A percentile compares a stretch with the other conserved stretches of the same genome.
Conservation (phyloP, 2,797 vertebrate species). For the Dromococcyx pavoninus region DNA sequence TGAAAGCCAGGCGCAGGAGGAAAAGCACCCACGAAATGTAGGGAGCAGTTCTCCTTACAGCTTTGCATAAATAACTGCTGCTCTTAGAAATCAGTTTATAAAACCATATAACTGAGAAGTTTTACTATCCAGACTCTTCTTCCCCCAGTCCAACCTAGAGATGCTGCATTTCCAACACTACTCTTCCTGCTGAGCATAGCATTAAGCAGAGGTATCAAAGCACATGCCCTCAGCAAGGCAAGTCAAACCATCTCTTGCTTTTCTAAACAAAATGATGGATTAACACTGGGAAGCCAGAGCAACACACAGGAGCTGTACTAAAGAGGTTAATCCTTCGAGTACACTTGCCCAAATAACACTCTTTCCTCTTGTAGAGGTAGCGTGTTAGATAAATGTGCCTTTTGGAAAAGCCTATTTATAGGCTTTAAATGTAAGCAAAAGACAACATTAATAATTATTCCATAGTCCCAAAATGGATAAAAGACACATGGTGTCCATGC, state of each 20-base stretch:
- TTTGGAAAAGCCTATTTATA: background rate
- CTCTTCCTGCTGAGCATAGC: background rate
- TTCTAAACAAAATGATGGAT: background rate
- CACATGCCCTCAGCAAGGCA: background rate
- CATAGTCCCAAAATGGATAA: background rate
- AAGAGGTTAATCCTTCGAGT: background rate
- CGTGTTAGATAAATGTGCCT: background rate
- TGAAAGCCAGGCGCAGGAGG: background rate
- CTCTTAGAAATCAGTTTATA: background rate
- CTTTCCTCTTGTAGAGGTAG: background rate
- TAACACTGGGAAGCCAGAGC: background rate
- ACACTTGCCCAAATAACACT: background rate
- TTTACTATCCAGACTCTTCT: background rate
- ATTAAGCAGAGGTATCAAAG: background rate
- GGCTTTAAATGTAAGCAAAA: slow-evolving; percentile 3
- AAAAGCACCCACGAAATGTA: background rate
- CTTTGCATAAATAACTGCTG: background rate
- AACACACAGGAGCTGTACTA: background rate
- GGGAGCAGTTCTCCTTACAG: background rate
- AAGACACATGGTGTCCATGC: background rate
- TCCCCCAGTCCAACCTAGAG: too few relatives aligned
- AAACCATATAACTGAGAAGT: background rate
- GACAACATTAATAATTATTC: background rate
- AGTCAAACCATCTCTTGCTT: background rate
- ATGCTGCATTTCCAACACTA: background rate